Evolutionary conservation across 1,140 invertebrate species (phyloP).

Genomic region (Scaptomyza graminum): DNA sequence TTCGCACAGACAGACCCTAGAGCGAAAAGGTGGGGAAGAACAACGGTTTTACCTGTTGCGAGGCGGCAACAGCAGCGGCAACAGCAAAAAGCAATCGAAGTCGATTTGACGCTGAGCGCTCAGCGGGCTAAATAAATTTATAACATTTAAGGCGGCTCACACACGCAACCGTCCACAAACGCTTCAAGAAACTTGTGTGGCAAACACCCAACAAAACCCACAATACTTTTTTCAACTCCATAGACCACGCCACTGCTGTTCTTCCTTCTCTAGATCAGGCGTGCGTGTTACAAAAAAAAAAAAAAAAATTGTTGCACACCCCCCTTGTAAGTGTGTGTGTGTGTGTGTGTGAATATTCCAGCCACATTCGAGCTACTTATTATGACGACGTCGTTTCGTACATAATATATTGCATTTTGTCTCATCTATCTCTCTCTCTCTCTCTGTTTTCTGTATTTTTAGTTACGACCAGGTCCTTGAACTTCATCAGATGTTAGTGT

Average conservation of each 20-base stretch:
- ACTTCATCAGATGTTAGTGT: slow-evolving; percentile 30
- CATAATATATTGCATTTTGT: slow-evolving; percentile 32
- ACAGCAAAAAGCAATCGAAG: slow-evolving; percentile 65
- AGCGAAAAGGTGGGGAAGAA: neutral
- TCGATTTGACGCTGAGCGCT: slow-evolving; percentile 58
- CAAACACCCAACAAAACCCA: slow-evolving; percentile 6
- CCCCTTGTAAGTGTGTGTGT: neutral
- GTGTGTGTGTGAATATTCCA: neutral
- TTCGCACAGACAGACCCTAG: slow-evolving; percentile 8
- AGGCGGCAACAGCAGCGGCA: neutral
- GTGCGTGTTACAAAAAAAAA: slow-evolving; percentile 71
- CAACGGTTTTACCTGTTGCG: slow-evolving; percentile 59
- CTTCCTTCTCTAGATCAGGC: slow-evolving; percentile 5
- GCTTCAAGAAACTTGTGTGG: slow-evolving; percentile 29
- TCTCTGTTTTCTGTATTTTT: slow-evolving; percentile 46
- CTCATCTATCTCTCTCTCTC: no score
- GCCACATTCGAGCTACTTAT: slow-evolving; percentile 61
- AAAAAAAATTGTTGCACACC: slow-evolving; percentile 67
- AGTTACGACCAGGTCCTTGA: slow-evolving; percentile 59
- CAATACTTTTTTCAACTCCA: slow-evolving; percentile 27
- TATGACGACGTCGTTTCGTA: slow-evolving; percentile 63
- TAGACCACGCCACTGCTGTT: neutral
- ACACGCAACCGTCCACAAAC: slow-evolving; percentile 54
- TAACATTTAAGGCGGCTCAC: slow-evolving; percentile 66
- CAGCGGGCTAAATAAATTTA: slow-evolving; percentile 70